Base-by-base conservation (phyloP, 2,888 invertebrate genomes). In the Acleris literana region DNA sequence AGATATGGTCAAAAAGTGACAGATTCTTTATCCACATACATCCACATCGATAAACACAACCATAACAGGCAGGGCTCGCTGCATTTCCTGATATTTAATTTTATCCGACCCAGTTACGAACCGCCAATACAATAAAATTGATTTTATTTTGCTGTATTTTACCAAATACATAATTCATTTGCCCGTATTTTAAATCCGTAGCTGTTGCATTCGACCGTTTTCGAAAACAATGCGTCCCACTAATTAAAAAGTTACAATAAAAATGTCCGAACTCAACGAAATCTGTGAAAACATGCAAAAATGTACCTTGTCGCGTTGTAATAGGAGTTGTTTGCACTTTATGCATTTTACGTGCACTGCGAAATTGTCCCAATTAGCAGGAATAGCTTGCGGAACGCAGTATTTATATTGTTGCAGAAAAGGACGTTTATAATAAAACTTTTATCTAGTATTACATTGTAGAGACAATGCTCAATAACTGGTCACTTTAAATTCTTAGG, bases 181-280 rank as follows among this genome's bases (percentile, higher is more conserved):
- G 44, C 2, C 44, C 16, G 17, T 53, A n/a, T 33, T 49, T 58
- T 58, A 33, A 49, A 58, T 49, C 33, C 17, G 11, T 6, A 13
- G 13, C 29, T 39, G 20, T 48, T 58, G 63, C 53, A 55, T 71
- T 71, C 69, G 72, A 74, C 76, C 74, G 75, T 65, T 56, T 69
- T 53, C 48, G 18, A 62, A 72, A 73, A 81, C 76, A 78, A 80
- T 74, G 66, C 70, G 71, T 73, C 73, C 70, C 70, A 72, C 71
- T 76, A 77, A 82, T 82, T 81, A 77, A 81, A 82, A 83, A 80
- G 71, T 76, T 76, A 74, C 72, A 74, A 74, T 73, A 72, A 76
- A 75, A 59, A 22, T 69, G 46, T 64, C 64, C 67, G 57, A 58
- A 63, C 55, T 58, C 51, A 22, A 60, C 9, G 43, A 22, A 22